Conservation (phyloP, 2,888 invertebrate genomes). For the Chromoteleia sp. region DNA sequence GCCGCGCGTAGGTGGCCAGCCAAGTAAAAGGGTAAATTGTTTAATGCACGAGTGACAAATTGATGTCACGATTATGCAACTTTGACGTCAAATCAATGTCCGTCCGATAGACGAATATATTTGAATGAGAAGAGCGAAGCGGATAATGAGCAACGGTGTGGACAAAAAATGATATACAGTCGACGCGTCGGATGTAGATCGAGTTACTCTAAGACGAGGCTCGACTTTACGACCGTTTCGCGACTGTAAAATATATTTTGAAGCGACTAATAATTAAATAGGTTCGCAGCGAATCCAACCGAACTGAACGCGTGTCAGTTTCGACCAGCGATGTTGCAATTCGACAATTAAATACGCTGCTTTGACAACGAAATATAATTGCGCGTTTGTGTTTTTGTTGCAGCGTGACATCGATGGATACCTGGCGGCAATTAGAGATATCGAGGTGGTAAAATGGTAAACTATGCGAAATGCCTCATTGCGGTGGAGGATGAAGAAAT, state of each 20-base stretch:
- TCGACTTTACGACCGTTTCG: background rate
- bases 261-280: too few relatives aligned
- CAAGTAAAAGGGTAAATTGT: constrained; percentile 38
- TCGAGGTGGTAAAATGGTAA: constrained; percentile 40
- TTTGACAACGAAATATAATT: constrained; percentile 21
- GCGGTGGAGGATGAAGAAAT: constrained; percentile 61
- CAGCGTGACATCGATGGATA: constrained; percentile 42
- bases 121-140: constrained; percentile 43
- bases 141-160: constrained; percentile 39
- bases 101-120: constrained; percentile 53
- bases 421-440: constrained; percentile 33
- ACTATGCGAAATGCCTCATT: constrained; percentile 46
- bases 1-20: constrained; percentile 10
- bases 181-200: constrained; percentile 8
- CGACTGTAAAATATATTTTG: background rate
- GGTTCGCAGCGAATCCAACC: background rate
- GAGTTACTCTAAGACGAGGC: background rate
- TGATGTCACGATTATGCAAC: constrained; percentile 63
- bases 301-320: background rate
- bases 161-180: constrained; percentile 41
- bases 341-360: background rate
- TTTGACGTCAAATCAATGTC: constrained; percentile 61
- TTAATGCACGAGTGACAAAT: constrained; percentile 51
- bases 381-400: constrained; percentile 36
- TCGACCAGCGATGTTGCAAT: background rate